phyloP scores from a whole-genome alignment of 2,797 vertebrate genomes.

The Pelobates cultripes region DNA sequence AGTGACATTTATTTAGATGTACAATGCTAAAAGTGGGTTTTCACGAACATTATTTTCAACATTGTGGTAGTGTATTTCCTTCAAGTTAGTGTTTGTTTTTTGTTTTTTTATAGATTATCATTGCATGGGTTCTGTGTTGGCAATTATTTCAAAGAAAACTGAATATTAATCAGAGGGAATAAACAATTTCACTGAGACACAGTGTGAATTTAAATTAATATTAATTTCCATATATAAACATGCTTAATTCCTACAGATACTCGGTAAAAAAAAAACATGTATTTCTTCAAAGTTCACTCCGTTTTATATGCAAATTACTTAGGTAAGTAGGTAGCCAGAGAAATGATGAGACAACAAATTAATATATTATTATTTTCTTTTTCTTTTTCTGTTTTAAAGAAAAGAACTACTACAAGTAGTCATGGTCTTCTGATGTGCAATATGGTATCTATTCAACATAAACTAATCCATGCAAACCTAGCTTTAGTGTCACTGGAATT shows the following conservation, averaged over 20 bases:
- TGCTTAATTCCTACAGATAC: background rate
- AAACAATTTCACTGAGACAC: conserved; percentile 10
- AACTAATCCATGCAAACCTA: background rate
- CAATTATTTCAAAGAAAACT: conserved; percentile 12
- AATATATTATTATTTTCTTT: background rate
- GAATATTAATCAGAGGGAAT: conserved; percentile 16
- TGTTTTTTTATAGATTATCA: conserved; percentile 4
- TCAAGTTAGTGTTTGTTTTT: background rate
- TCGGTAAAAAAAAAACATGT: no score
- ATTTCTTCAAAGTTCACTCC: no score
- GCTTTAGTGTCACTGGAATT: background rate
- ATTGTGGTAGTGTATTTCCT: background rate
- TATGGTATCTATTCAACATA: background rate
- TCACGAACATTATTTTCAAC: background rate
- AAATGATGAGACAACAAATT: no score
- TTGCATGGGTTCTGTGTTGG: conserved; percentile 1
- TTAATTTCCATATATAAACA: conserved; percentile 8
- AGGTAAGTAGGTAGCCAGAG: no score
- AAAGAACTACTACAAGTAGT: background rate
- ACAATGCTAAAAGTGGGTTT: background rate
- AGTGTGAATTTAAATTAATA: conserved; percentile 9
- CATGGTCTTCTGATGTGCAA: background rate
- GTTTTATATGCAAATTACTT: no score
- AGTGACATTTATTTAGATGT: no score
- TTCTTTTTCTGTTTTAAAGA: background rate